Percentiles rank a stretch among this genome's conserved stretches.
Evolutionary conservation across 1,140 invertebrate genomes (phyloP).

Genomic region (Bicyclus anynana): DNA sequence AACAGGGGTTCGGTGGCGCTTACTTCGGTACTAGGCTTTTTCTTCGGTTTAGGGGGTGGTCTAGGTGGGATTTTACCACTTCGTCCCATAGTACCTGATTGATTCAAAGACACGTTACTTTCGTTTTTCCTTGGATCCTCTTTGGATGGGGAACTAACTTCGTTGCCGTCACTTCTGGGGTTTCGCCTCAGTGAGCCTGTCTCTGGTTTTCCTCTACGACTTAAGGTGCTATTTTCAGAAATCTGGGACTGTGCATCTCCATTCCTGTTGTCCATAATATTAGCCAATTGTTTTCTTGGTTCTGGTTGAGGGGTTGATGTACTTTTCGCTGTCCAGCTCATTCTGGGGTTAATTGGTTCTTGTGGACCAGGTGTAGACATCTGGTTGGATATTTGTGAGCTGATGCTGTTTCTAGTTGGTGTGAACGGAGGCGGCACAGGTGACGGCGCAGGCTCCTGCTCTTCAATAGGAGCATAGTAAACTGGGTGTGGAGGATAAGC

Average conservation of each 20-base stretch:
- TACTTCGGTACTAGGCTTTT: conserved; percentile 78
- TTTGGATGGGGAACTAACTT: conserved; percentile 53
- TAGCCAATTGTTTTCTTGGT: conserved; percentile 53
- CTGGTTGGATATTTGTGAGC: conserved; percentile 52
- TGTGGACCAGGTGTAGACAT: conserved; percentile 62
- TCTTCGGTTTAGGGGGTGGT: conserved; percentile 89
- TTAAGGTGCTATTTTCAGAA: conserved; percentile 50
- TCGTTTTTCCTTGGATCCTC: conserved; percentile 62
- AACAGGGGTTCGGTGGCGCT: conserved; percentile 82
- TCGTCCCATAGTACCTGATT: conserved; percentile 62
- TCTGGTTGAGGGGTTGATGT: conserved; percentile 66
- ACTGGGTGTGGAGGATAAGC: conserved; percentile 63
- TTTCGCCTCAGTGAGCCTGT: conserved; percentile 64
- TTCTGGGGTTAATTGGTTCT: conserved; percentile 58
- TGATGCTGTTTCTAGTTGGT: conserved; percentile 59
- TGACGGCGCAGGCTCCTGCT: conserved; percentile 76
- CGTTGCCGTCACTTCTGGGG: conserved; percentile 48
- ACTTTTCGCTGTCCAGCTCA: conserved; percentile 74
- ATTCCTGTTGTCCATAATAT: conserved; percentile 41
- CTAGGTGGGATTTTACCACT: conserved; percentile 86
- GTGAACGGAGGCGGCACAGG: conserved; percentile 55
- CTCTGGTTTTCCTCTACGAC: conserved; percentile 64
- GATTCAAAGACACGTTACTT: conserved; percentile 50
- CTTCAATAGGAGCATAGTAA: conserved; percentile 82
- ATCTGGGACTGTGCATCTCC: conserved; percentile 42